These are phyloP conservation scores for Aphidius gifuensis DNA, from an alignment of 1,140 invertebrate species.

Conservation along the genomic window DNA sequence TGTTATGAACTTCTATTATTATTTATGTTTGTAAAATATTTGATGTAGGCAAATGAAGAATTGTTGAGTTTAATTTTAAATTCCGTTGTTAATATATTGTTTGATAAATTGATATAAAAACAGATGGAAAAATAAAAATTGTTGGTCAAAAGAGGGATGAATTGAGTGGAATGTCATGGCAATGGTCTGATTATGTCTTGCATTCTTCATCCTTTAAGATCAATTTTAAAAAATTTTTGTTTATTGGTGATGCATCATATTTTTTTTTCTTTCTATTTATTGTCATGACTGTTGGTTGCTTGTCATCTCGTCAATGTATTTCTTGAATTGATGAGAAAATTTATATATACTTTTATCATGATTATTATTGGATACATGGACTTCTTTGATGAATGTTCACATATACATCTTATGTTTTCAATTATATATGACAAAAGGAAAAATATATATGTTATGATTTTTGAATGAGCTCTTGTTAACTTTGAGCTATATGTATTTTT, in stretches of 20 bases:
- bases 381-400: too few species aligned
- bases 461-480: too few species aligned
- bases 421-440: too few species aligned
- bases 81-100: background rate
- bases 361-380: too few species aligned
- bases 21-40: constrained; percentile 32
- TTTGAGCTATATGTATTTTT: too few species aligned
- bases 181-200: constrained; percentile 52
- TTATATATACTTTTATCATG: too few species aligned
- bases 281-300: too few species aligned
- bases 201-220: constrained; percentile 30
- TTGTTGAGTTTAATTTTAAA: constrained; percentile 39
- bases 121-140: constrained; percentile 22
- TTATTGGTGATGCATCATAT: constrained; percentile 47
- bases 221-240: background rate
- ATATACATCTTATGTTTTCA: too few species aligned
- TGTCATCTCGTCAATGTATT: background rate
- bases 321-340: background rate
- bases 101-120: constrained; percentile 28
- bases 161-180: constrained; percentile 53
- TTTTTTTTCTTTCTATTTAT: constrained; percentile 29
- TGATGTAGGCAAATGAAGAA: constrained; percentile 56
- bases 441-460: too few species aligned
- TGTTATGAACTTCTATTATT: background rate
- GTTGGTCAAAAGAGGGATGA: constrained; percentile 39